Base-by-base conservation (phyloP, 2,113 vertebrate genomes). In the Protobothrops mucrosquamatus region DNA sequence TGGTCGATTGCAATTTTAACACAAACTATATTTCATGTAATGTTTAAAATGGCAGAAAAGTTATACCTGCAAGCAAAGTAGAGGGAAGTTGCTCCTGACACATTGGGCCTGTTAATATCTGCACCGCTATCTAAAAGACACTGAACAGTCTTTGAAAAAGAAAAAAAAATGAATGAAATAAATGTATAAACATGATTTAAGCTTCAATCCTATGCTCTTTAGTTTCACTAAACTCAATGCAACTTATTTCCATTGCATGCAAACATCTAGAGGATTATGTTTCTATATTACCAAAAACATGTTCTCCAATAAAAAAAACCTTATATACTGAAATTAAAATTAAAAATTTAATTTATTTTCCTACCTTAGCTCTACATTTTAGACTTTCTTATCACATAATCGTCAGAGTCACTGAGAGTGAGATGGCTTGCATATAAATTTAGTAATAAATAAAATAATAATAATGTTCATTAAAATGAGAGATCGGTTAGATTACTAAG, bases 51-150 rank as follows among this genome's bases (percentile, higher is more conserved):
- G 22, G 88, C 61, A 87, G 34, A 91, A 61, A 74, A 87, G 91
- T 15, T 59, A 95, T 95, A 99, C 99, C 99, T 99, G 99, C 99
- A 99, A 92, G 99, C 99, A 93, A 99, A 99, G 96, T 99, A 99
- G 59, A 99, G 97, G 0, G 99, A 99, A 85, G 99, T 99, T 54
- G 99, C 99, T 96, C 99, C 99, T 39, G 99, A 99, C 43, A 99
- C 98, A 6, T 99, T 99, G 0, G 99, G 99, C 87, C 99, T 98
- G 97, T 99, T 99, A 95, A 99, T 99, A 97, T 99, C 99, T 26
- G 99, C 99, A 88, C 99, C 99, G 0, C 99, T 99, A 97, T 99
- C 99, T 93, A 99, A 97, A 90, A 99, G 98, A 96, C 99, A 99
- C 87, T 99, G 98, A 96, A 99, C 99, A 0, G 99, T 99, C 99